A percentile compares a stretch with the other conserved stretches of the same genome.
phyloP scores from a whole-genome alignment of 1,140 invertebrate genomes.

The Drosophila ogumai region DNA sequence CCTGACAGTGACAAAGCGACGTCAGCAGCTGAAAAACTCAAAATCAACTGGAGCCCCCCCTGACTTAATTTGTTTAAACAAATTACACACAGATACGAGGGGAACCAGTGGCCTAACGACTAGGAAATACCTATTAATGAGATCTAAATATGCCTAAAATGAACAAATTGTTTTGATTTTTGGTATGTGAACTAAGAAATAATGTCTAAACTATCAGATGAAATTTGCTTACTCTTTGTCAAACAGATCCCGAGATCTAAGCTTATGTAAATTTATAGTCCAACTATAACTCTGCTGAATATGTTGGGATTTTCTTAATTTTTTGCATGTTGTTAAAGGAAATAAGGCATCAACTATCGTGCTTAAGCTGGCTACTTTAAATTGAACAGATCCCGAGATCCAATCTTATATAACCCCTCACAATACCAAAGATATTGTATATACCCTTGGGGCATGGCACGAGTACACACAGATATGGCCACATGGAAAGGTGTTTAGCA shows the following conservation, averaged over 20 bases:
- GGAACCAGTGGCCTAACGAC: background rate
- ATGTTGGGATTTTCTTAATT: background rate
- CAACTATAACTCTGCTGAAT: background rate
- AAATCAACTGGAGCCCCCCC: slow-evolving; percentile 38
- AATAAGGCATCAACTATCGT: background rate
- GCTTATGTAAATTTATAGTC: background rate
- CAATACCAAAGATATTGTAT: background rate
- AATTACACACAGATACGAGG: slow-evolving; percentile 59
- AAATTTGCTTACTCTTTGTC: background rate
- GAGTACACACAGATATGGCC: slow-evolving; percentile 20
- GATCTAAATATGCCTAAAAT: no score
- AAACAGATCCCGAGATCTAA: background rate
- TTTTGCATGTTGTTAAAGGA: background rate
- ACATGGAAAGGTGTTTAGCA: slow-evolving; percentile 63
- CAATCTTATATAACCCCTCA: background rate
- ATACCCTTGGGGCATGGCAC: slow-evolving; percentile 9
- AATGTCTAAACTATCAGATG: background rate
- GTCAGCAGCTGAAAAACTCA: slow-evolving; percentile 68
- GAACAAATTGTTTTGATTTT: background rate
- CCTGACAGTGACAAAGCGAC: slow-evolving; percentile 80
- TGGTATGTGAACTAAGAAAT: background rate
- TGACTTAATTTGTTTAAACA: slow-evolving; percentile 82
- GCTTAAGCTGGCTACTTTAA: accelerated
- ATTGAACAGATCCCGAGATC: background rate
- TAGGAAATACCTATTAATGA: background rate